Conservation (phyloP, 2,888 invertebrate species). For the Lasioglossum marginatum region DNA sequence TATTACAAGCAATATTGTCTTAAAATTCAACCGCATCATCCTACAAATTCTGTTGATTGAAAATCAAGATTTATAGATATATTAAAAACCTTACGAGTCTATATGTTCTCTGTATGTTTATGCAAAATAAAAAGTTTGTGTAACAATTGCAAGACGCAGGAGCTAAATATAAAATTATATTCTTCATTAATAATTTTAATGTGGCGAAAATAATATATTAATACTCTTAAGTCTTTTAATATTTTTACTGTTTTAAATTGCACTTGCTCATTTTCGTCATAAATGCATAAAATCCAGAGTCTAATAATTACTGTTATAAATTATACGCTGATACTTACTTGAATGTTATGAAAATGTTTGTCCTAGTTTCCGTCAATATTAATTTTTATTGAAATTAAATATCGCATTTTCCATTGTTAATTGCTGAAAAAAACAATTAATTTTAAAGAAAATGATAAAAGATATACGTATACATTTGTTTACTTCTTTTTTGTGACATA, state of each 20-base stretch:
- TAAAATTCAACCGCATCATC: constrained; percentile 92
- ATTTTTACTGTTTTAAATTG: too few relatives aligned
- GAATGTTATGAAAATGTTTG: constrained; percentile 17
- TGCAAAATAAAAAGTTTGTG: too few relatives aligned
- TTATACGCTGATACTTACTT: constrained; percentile 12
- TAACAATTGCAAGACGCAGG: too few relatives aligned
- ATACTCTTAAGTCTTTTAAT: too few relatives aligned
- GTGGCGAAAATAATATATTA: too few relatives aligned
- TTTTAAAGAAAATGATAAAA: background rate
- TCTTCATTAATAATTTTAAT: too few relatives aligned
- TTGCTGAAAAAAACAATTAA: background rate
- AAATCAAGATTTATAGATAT: background rate
- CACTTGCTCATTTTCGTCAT: too few relatives aligned
- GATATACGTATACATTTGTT: constrained; percentile 4
- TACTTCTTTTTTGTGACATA: constrained; percentile 17
- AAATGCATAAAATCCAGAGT: too few relatives aligned
- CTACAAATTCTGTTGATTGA: constrained; percentile 84
- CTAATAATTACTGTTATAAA: background rate
- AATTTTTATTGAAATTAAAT: background rate
- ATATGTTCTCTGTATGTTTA: background rate
- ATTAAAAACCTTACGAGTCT: background rate
- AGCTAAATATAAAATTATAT: too few relatives aligned
- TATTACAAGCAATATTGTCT: constrained; percentile 87
- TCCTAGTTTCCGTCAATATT: constrained; percentile 6
- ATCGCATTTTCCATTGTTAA: constrained; percentile 21